Evolutionary conservation across 1,140 invertebrate genomes (phyloP), one percentile per base, ranked within the genome.

Genomic region (Euura lappo): DNA sequence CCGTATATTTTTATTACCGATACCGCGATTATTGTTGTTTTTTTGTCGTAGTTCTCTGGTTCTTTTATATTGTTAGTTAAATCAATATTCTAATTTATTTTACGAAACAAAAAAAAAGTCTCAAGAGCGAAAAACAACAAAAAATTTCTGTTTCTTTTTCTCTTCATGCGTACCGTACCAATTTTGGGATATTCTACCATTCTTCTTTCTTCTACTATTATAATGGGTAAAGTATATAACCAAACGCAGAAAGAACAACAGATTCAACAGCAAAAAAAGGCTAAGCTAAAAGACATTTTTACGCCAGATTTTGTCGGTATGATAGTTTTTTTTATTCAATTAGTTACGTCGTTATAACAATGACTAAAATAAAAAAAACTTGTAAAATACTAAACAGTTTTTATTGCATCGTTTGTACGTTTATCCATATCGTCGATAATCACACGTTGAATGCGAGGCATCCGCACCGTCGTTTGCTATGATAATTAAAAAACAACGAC

Each of bases 211-310:
- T 28, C 28, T 28, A 28, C 28, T 28, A 28, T 28, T 28, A 1
- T 28, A 28, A 80, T 82, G 79, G 80, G 88, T 89, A 90, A 90
- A 93, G 92, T 91, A 89, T 92, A 91, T 90, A 28, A 28, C 1
- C 91, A 91, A 88, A 89, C 88, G 86, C 91, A 91, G 88, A 91
- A 91, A 87, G 91, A 92, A 87, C 90, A 91, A 87, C 90, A 90
- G 83, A 89, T 89, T 85, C 91, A 28, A 28, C 28, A 28, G 28
- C 51, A 91, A 88, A 91, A 91, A 90, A 93, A 92, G 90, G 91
- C 91, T 83, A 92, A 92, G 90, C 90, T 93, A 88, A 92, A 92
- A 92, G 91, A 92, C 90, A 91, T 92, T 89, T 92, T 93, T 90
- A 90, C 91, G 82, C 91, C 91, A 85, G 91, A 93, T 88, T 91